phyloP scores from a whole-genome alignment of 2,113 vertebrate genomes.

The Leuciscus idus region DNA sequence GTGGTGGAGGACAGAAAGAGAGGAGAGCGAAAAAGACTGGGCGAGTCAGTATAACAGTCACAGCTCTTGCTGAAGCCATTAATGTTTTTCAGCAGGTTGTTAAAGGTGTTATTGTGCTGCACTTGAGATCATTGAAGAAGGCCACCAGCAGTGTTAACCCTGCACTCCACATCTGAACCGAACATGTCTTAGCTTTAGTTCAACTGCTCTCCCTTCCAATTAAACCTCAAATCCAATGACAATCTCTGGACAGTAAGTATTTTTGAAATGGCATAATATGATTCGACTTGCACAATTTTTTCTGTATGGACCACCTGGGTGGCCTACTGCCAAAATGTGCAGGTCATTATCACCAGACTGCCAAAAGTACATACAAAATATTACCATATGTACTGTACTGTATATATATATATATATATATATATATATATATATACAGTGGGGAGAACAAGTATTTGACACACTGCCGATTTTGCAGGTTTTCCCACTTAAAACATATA shows the following conservation, averaged over 20 bases:
- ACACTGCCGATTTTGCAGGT: too few species aligned
- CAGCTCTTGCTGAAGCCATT: slow-evolving; percentile 30
- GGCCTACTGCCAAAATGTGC: not conserved
- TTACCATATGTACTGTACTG: too few species aligned
- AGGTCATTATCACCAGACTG: too few species aligned
- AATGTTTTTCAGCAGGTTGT: slow-evolving; percentile 35
- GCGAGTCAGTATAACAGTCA: not conserved
- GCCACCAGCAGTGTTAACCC: slow-evolving; percentile 17
- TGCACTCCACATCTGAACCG: slow-evolving; percentile 19
- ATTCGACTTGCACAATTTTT: not conserved
- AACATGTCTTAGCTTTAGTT: slow-evolving; percentile 2
- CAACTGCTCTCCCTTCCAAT: slow-evolving; percentile 8
- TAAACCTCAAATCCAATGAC: slow-evolving; percentile 15
- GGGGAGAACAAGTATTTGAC: too few species aligned
- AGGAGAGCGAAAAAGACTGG: not conserved
- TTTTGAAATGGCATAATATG: not conserved
- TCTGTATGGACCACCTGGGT: not conserved
- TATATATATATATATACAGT: too few species aligned
- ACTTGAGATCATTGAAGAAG: slow-evolving; percentile 29
- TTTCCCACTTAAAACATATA: too few species aligned
- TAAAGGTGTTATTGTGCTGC: slow-evolving; percentile 38
- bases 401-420: too few species aligned
- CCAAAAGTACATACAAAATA: too few species aligned
- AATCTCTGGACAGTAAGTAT: not conserved
- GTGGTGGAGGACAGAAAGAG: not conserved